Conservation (phyloP, 2,888 invertebrate species). For the Trichopoda pennipes region DNA sequence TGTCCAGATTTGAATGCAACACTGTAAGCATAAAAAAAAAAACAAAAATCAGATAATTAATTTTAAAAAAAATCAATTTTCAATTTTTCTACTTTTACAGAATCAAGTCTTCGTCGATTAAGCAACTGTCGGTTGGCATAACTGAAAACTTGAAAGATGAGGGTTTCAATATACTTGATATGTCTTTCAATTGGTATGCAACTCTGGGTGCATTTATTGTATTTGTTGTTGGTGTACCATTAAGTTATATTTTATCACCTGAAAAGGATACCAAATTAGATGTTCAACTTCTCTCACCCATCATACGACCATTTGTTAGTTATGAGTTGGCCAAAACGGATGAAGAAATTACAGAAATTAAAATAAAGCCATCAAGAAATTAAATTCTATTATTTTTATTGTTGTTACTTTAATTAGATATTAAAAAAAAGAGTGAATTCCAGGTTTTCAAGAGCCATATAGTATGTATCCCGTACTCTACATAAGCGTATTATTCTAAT, state of each 20-base stretch:
- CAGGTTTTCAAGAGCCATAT: too few species aligned
- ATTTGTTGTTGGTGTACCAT: conserved; percentile 81
- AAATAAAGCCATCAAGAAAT: conserved; percentile 8
- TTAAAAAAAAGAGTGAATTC: background rate
- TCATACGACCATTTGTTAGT: conserved; percentile 70
- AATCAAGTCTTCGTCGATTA: background rate
- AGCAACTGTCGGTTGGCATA: background rate
- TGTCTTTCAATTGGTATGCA: conserved; percentile 84
- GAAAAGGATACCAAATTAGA: conserved; percentile 72
- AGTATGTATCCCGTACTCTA: too few species aligned
- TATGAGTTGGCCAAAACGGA: conserved; percentile 70
- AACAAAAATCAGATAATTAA: background rate
- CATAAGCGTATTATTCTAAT: too few species aligned
- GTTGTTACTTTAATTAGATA: background rate
- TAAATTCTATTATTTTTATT: background rate
- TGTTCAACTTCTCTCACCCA: conserved; percentile 74
- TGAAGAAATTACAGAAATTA: conserved; percentile 70
- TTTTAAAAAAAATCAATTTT: background rate
- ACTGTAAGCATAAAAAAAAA: conserved; percentile 43
- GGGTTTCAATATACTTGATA: conserved; percentile 80
- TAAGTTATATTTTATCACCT: conserved; percentile 82
- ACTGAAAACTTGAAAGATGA: conserved; percentile 17
- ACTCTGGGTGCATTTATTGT: conserved; percentile 82
- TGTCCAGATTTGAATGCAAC: conserved; percentile 73
- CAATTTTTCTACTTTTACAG: conserved; percentile 22